A percentile compares a stretch with the other conserved stretches of the same genome.
phyloP scores from a whole-genome alignment of 2,888 invertebrate species.

The Xanthorhoe designata region DNA sequence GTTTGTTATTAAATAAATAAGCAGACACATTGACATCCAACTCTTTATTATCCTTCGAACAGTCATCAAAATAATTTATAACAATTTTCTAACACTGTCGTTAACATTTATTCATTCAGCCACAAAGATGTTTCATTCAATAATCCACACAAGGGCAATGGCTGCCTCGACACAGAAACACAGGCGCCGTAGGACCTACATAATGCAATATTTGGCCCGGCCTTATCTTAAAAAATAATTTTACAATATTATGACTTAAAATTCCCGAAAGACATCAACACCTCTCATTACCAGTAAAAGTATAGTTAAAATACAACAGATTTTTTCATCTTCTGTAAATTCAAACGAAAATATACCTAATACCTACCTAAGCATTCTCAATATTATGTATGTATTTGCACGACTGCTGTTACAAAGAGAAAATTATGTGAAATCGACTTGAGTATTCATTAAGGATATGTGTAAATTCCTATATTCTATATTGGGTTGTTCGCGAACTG shows the following conservation, averaged over 20 bases:
- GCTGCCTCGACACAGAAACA: constrained; percentile 71
- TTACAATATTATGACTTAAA: constrained; percentile 83
- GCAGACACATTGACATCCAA: constrained; percentile 82
- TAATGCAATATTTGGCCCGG: constrained; percentile 86
- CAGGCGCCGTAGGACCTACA: constrained; percentile 77
- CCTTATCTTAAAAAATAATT: constrained; percentile 83
- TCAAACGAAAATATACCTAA: constrained; percentile 83
- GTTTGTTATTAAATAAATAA: constrained; percentile 31
- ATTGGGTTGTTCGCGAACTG: constrained; percentile 73
- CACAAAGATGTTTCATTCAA: constrained; percentile 81
- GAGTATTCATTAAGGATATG: constrained; percentile 85
- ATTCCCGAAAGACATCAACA: constrained; percentile 63
- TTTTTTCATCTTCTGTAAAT: constrained; percentile 80
- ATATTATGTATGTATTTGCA: constrained; percentile 79
- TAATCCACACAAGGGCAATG: constrained; percentile 72
- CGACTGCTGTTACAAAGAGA: constrained; percentile 75
- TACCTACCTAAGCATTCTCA: constrained; percentile 82
- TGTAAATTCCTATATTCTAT: constrained; percentile 79
- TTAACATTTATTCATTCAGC: constrained; percentile 84
- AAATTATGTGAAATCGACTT: constrained; percentile 76
- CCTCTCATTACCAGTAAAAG: constrained; percentile 76
- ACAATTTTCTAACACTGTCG: constrained; percentile 86
- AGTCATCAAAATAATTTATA: constrained; percentile 87
- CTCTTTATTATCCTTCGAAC: constrained; percentile 87
- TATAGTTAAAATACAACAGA: constrained; percentile 84